Evolutionary conservation across 2,113 vertebrate species (phyloP), one percentile per base, ranked within the genome.

Genomic region (Paralichthys olivaceus): DNA sequence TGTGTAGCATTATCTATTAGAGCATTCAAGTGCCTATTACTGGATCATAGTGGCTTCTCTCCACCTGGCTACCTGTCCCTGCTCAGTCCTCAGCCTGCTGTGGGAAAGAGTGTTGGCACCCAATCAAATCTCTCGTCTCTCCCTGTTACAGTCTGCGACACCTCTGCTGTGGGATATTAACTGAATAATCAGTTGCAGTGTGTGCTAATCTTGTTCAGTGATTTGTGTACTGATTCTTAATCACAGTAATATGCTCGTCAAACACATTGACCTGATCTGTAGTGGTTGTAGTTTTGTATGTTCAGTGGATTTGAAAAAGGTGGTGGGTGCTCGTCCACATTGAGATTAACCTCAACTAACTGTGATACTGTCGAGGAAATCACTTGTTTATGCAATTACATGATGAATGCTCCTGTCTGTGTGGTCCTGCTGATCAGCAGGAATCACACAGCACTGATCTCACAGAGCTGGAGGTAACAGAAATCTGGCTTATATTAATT

Each of bases 61-160:
- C 89, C 84, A 88, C 91, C 88, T 75, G 84, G 66, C 37, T 75
- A 74, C 73, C 71, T 87, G 65, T 83, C 85, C 70, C 83, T 84
- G 89, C 80, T 80, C 78, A 51, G 82, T 86, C 81, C 80, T 78
- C 69, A 7, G 80, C 66, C 78, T 92, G 69, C 65, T 67, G 22
- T 40, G 59, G 55, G 68, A 56, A 28, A 0, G 71, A 56, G 62
- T 79, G 79, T 86, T 83, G 51, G 20, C 60, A 47, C 22, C 45
- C 3, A 1, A 62, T 74, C 68, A 67, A 40, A 60, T 57, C 55
- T 17, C 20, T 34, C 28, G 25, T 26, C 63, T 9, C 23, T 58
- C 22, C 43, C 19, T 69, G 58, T 45, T 28, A 60, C 72, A 59
- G 61, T 69, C 26, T 84, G 75, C 53, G 68, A 51, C 70, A 34